Evolutionary conservation across 2,888 invertebrate genomes (phyloP).

Genomic region (Augochlorella aurata): DNA sequence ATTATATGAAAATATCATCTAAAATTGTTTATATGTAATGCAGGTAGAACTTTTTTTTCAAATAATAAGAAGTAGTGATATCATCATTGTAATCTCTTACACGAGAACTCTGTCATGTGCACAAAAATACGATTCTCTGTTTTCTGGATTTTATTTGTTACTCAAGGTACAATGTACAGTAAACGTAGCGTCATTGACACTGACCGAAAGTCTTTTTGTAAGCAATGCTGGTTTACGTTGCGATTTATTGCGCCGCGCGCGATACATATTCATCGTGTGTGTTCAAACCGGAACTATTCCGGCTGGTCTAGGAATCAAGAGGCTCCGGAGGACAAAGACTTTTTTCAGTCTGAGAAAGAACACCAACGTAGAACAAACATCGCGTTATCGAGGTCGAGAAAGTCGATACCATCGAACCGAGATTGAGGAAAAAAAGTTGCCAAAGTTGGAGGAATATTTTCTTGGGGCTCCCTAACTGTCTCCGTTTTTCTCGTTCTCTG

Average conservation of each 20-base stretch:
- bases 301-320: conserved; percentile 5
- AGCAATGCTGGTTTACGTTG: background rate
- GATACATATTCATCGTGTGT: conserved; percentile 44
- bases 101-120: no score
- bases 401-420: conserved; percentile 30
- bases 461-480: no score
- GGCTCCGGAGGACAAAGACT: background rate
- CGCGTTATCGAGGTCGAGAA: conserved; percentile 45
- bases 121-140: no score
- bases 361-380: conserved; percentile 25
- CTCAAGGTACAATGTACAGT: background rate
- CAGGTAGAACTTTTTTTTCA: no score
- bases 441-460: conserved; percentile 37
- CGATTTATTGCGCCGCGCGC: conserved; percentile 38
- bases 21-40: no score
- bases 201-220: conserved; percentile 10
- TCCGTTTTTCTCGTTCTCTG: no score
- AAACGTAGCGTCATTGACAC: conserved; percentile 2
- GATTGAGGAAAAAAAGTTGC: conserved; percentile 41
- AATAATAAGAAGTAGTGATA: no score
- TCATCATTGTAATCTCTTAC: no score
- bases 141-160: background rate
- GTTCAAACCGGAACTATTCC: conserved; percentile 18
- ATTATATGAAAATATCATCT: no score
- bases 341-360: conserved; percentile 14